phyloP scores from a whole-genome alignment of 1,140 invertebrate genomes.

The Condylostylus longicornis region DNA sequence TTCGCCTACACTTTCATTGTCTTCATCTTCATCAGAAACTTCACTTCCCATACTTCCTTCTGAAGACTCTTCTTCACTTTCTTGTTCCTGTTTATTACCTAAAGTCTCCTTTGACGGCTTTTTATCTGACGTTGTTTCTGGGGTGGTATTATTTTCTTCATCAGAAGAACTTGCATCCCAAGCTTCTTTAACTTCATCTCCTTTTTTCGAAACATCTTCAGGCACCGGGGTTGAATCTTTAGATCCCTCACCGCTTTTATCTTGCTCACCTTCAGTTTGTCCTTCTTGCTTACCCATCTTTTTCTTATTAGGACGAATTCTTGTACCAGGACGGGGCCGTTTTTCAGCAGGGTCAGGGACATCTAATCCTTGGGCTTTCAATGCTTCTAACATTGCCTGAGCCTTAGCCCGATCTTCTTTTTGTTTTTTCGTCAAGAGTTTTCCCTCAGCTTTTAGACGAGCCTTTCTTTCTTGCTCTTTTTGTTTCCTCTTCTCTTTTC shows the following conservation, averaged over 20 bases:
- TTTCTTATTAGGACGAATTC: slow-evolving; percentile 57
- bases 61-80: slow-evolving; percentile 17
- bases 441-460: slow-evolving; percentile 85
- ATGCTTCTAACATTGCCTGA: slow-evolving; percentile 70
- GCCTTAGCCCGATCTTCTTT: slow-evolving; percentile 76
- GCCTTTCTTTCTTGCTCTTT: slow-evolving; percentile 92
- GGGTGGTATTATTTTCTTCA: slow-evolving; percentile 40
- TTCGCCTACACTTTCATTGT: slow-evolving; percentile 18
- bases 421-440: slow-evolving; percentile 82
- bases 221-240: slow-evolving; percentile 23
- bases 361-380: slow-evolving; percentile 73
- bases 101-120: slow-evolving; percentile 17
- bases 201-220: slow-evolving; percentile 33
- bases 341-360: slow-evolving; percentile 43
- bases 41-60: slow-evolving; percentile 34
- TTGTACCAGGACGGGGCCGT: slow-evolving; percentile 51
- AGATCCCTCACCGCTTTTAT: slow-evolving; percentile 24
- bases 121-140: slow-evolving; percentile 24
- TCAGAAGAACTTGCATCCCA: slow-evolving; percentile 69
- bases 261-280: slow-evolving; percentile 34
- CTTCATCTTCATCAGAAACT: slow-evolving; percentile 23
- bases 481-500: slow-evolving; percentile 80
- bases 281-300: slow-evolving; percentile 37
- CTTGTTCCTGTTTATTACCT: slow-evolving; percentile 28
- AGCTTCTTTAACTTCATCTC: slow-evolving; percentile 58